These are phyloP conservation scores for Paramormyrops hopkinsi DNA, from an alignment of 2,797 vertebrate genomes.

Conservation along the genomic window DNA sequence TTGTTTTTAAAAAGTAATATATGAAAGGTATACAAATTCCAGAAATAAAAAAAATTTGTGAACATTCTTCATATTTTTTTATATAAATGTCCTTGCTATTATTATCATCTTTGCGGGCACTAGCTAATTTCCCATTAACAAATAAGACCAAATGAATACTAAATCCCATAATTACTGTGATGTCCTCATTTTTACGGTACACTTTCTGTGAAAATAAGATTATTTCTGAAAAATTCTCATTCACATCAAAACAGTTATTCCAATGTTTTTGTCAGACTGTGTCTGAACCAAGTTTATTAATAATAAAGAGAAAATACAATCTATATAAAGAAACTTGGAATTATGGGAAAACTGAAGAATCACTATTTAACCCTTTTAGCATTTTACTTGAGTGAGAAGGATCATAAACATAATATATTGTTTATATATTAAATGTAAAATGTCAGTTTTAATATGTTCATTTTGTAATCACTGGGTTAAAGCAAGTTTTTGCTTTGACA, in stretches of 20 bases:
- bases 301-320: background rate
- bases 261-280: background rate
- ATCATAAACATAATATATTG: background rate
- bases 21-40: background rate
- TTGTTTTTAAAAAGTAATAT: background rate
- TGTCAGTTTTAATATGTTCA: background rate
- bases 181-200: conserved; percentile 3
- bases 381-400: background rate
- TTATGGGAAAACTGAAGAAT: background rate
- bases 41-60: background rate
- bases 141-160: background rate
- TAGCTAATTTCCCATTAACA: background rate
- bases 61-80: background rate
- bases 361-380: background rate
- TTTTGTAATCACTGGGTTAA: background rate
- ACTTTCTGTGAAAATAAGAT: background rate
- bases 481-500: background rate
- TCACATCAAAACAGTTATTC: background rate
- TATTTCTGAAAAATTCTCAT: background rate
- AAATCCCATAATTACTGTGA: background rate
- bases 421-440: background rate
- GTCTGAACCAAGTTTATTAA: background rate
- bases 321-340: background rate
- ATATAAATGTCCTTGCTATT: background rate
- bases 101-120: background rate